A percentile compares a stretch with the other conserved stretches of the same genome.
Evolutionary conservation across 1,140 invertebrate species (phyloP).

Genomic region (Drosophila sechellia): DNA sequence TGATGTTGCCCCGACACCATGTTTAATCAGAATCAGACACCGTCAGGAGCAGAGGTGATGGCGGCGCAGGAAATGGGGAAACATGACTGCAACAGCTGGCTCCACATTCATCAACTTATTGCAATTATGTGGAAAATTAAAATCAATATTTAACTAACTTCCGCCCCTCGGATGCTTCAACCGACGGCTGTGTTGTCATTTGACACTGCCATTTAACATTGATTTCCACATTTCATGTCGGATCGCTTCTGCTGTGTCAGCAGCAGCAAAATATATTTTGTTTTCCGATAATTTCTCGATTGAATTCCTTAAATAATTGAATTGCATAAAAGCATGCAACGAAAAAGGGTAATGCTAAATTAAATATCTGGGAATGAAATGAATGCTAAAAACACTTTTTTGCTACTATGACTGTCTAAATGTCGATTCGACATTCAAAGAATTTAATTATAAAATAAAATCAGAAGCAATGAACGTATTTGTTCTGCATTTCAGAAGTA

Average conservation of each 20-base stretch:
- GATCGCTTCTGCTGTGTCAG: slow-evolving; percentile 25
- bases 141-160: slow-evolving; percentile 71
- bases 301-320: slow-evolving; percentile 22
- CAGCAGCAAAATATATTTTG: slow-evolving; percentile 13
- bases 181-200: slow-evolving; percentile 32
- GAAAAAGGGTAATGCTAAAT: no score
- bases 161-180: slow-evolving; percentile 9
- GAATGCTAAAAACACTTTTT: no score
- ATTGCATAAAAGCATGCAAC: no score
- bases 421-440: background rate
- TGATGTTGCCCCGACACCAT: slow-evolving; percentile 46
- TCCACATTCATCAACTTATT: slow-evolving; percentile 69
- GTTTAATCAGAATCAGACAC: slow-evolving; percentile 56
- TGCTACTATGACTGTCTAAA: no score
- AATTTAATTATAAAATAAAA: background rate
- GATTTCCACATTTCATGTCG: slow-evolving; percentile 57
- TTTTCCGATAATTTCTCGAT: slow-evolving; percentile 16
- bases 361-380: no score
- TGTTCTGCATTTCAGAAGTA: background rate
- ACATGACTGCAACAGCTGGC: slow-evolving; percentile 48
- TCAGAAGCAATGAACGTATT: background rate
- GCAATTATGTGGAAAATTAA: slow-evolving; percentile 76
- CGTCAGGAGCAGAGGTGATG: slow-evolving; percentile 5
- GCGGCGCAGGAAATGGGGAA: slow-evolving; percentile 31
- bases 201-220: slow-evolving; percentile 59